A percentile compares a stretch with the other conserved stretches of the same genome.
Evolutionary conservation across 2,888 invertebrate genomes (phyloP).

Genomic region (Apeira syringaria): DNA sequence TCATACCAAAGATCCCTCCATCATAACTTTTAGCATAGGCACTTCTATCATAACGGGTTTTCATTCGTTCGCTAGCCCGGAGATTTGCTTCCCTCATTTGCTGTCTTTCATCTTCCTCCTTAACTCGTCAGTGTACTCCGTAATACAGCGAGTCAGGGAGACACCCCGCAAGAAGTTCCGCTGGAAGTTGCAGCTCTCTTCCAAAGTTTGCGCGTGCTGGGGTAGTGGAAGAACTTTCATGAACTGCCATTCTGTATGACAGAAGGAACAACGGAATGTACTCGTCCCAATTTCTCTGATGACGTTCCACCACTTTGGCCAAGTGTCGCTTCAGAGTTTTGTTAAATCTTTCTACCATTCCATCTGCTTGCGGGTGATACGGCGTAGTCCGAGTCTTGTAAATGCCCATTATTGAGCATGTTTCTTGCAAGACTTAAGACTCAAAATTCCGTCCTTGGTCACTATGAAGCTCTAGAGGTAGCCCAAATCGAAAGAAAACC

Average conservation of each 20-base stretch:
- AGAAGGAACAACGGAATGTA: not conserved
- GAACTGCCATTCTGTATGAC: not conserved
- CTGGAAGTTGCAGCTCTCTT: no score
- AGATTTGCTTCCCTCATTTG: not conserved
- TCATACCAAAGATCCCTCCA: not conserved
- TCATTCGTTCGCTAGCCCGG: not conserved
- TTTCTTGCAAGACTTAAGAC: not conserved
- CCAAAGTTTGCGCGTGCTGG: not conserved
- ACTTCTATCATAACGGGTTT: not conserved
- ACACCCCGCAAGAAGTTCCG: not conserved
- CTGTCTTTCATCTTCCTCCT: not conserved
- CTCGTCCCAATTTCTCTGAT: not conserved
- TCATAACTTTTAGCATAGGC: not conserved
- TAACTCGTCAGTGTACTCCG: not conserved
- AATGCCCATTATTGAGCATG: not conserved
- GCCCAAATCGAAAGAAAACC: not conserved
- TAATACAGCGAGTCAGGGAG: not conserved
- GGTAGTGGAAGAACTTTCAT: not conserved
- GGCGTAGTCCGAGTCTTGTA: not conserved
- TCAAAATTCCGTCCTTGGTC: not conserved
- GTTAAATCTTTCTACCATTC: not conserved
- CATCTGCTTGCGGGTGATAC: not conserved
- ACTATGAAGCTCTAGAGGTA: not conserved
- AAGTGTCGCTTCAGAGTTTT: not conserved
- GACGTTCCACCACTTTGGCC: not conserved